Base-by-base conservation (phyloP, 2,113 vertebrate genomes). In the Salvator merianae region DNA sequence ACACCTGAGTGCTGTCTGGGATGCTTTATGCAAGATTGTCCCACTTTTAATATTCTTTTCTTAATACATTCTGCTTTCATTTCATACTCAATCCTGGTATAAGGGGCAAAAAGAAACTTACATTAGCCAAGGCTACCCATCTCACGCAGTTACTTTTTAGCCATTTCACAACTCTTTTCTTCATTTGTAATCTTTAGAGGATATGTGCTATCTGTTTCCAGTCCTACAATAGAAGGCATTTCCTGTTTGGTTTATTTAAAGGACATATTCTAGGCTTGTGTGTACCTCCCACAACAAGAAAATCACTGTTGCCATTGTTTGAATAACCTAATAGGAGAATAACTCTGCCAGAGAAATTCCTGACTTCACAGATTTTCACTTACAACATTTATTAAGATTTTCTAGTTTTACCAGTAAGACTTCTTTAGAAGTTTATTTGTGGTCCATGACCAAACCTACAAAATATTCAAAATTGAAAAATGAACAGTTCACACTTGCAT, bases 161-260 rank as follows among this genome's bases (percentile, higher is more conserved):
- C 53, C 50, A 63, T 63, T 63, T 82, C 81, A 47, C 36, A 63
- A 47, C 3, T 22, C 59, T 13, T 47, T 70, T 55, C 55, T 55
- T 50, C 38, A 71, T 81, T 72, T 32, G 8, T 18, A 24, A 38
- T 55, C 40, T 55, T 71, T 20, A 53, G 24, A 70, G 43, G 47
- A 55, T 34, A 34, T 4, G 3, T 34, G 24, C 34, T 28, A 22
- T 38, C 53, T 14, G 24, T 53, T 70, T 66, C 20, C 13, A 16
- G 22, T 70, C 79, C 79, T 50, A 53, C 63, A 70, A 70, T 13
- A 47, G 47, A n/a, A 81, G n/a, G 18, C 36, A 55, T 70, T 70
- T 70, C 66, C 79, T 71, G 79, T 81, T 71, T 36, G 66, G 53
- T 70, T 81, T 53, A 34, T 36, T 36, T 70, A 55, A 53, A 71